Conservation (phyloP, 2,797 vertebrate genomes). For the Melanotaenia trifasciata region DNA sequence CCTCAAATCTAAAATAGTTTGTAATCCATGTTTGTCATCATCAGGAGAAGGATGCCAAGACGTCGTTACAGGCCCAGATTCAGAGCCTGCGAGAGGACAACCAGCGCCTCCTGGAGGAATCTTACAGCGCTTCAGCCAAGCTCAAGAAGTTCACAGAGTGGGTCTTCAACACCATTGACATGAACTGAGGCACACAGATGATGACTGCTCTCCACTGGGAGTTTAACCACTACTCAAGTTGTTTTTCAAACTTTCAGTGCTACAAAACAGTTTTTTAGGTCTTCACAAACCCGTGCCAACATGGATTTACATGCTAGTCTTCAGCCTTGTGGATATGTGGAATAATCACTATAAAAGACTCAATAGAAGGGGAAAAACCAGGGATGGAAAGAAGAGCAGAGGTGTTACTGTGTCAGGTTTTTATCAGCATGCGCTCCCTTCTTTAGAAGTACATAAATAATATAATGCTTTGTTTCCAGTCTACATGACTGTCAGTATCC, state of each 20-base stretch:
- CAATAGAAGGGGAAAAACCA: neutral
- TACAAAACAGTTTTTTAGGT: constrained; percentile 27
- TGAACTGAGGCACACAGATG: constrained; percentile 85
- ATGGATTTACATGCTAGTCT: constrained; percentile 33
- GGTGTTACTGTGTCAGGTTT: constrained; percentile 28
- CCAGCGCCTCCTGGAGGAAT: constrained; percentile 94
- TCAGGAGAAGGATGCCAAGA: constrained; percentile 95
- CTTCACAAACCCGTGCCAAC: constrained; percentile 61
- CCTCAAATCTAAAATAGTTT: constrained; percentile 4
- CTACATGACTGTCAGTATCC: constrained; percentile 44
- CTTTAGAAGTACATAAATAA: constrained; percentile 38
- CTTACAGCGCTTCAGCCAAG: constrained; percentile 94
- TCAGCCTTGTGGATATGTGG: constrained; percentile 47
- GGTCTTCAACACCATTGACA: constrained; percentile 99
- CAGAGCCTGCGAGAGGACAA: constrained; percentile 84
- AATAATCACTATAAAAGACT: constrained; percentile 27
- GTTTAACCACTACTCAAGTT: constrained; percentile 56
- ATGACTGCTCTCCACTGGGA: constrained; percentile 34
- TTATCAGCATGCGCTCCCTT: constrained; percentile 63
- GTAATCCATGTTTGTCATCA: constrained; percentile 24
- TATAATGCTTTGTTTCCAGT: constrained; percentile 35
- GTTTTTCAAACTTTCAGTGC: constrained; percentile 38
- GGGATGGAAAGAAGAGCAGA: constrained; percentile 33
- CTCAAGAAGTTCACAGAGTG: constrained; percentile 99
- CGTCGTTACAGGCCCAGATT: constrained; percentile 87